Evolutionary conservation across 1,140 invertebrate species (phyloP).

Genomic region (Anastatus disparis): DNA sequence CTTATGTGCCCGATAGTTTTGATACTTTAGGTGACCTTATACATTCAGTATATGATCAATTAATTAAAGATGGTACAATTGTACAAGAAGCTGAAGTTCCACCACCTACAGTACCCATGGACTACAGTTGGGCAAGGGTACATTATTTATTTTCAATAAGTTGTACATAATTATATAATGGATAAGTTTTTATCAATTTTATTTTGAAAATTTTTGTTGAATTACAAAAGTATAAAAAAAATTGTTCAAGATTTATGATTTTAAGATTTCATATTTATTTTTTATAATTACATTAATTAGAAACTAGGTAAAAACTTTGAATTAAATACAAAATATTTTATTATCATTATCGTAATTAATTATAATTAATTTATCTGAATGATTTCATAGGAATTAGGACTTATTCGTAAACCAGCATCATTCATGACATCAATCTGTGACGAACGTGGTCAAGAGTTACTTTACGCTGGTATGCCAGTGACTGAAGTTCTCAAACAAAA

Average conservation of each 20-base stretch:
- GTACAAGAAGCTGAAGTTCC: slow-evolving; percentile 90
- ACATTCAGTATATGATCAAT: slow-evolving; percentile 79
- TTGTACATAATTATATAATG: no score
- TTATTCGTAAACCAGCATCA: slow-evolving; percentile 98
- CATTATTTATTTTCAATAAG: slow-evolving; percentile 45
- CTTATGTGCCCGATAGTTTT: slow-evolving; percentile 91
- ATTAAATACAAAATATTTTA: no score
- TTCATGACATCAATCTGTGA: slow-evolving; percentile 99
- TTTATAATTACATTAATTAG: no score
- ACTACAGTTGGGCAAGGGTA: slow-evolving; percentile 97
- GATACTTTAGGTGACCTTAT: slow-evolving; percentile 88
- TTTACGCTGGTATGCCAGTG: slow-evolving; percentile 99
- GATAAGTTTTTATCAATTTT: no score
- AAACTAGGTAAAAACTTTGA: no score
- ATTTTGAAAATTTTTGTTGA: no score
- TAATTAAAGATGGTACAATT: slow-evolving; percentile 87
- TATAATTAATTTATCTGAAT: no score
- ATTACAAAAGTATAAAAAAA: no score
- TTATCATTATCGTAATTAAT: no score
- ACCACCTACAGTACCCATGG: slow-evolving; percentile 99
- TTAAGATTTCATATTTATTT: no score
- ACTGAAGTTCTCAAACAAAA: slow-evolving; percentile 90
- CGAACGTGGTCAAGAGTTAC: slow-evolving; percentile 96
- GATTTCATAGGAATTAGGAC: slow-evolving; percentile 84
- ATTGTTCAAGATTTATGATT: no score